Conservation (phyloP, 92 coral and sea anemone genomes). For the Phenganax stokvisi region DNA sequence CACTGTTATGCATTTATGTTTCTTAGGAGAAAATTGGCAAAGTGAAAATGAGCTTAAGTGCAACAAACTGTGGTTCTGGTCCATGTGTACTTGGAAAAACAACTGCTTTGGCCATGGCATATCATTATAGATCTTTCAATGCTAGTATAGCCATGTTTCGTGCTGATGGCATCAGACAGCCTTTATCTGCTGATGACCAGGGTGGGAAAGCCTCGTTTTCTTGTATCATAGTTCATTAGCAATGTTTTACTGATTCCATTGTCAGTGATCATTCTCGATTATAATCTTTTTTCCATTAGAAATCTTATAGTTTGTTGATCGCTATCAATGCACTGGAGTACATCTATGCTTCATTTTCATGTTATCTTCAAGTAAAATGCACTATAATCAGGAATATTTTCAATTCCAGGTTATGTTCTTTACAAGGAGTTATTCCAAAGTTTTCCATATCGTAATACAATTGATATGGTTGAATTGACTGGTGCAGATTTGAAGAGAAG, state of each 20-base stretch:
- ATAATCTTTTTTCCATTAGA: no score
- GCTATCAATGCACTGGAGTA: no score
- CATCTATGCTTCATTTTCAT: background rate
- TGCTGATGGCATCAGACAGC: constrained; percentile 59
- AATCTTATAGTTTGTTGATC: no score
- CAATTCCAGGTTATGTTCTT: constrained; percentile 52
- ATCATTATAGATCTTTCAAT: constrained; percentile 56
- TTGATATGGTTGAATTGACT: constrained; percentile 65
- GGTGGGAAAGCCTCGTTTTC: constrained; percentile 42
- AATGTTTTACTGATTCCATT: background rate
- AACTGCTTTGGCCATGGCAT: constrained; percentile 72
- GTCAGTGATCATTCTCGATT: no score
- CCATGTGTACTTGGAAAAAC: constrained; percentile 78
- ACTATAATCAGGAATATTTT: background rate
- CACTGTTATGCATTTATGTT: background rate
- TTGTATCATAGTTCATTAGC: background rate
- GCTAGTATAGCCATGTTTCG: constrained; percentile 62
- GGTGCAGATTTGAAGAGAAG: constrained; percentile 57
- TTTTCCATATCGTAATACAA: constrained; percentile 64
- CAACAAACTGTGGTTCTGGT: constrained; percentile 47
- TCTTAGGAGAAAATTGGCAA: constrained; percentile 60
- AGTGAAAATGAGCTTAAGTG: constrained; percentile 55
- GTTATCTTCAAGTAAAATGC: background rate
- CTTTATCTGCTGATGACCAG: constrained; percentile 56
- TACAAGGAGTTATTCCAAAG: constrained; percentile 63